Conservation (phyloP, 2,113 vertebrate genomes). For the Puma concolor region DNA sequence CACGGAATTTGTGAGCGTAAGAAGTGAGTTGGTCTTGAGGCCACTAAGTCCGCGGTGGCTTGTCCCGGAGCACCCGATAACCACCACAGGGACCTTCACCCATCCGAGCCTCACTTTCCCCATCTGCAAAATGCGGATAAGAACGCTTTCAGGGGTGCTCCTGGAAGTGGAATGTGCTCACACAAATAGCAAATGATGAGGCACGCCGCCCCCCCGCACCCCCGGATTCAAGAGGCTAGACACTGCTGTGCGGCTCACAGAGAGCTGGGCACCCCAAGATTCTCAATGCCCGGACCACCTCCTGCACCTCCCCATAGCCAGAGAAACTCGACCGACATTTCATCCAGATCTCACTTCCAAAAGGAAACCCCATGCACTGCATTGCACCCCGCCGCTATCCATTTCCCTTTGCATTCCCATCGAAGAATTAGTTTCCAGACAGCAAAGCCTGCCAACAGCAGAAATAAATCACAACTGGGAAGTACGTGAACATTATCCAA, state of each 20-base stretch:
- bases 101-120: neutral
- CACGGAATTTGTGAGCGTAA: neutral
- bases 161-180: neutral
- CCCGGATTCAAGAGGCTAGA: neutral
- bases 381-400: neutral
- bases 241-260: neutral
- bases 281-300: neutral
- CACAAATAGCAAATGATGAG: neutral
- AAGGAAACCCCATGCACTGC: neutral
- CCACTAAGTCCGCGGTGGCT: neutral
- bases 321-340: neutral
- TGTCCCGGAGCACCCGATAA: neutral
- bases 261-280: neutral
- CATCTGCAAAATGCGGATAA: neutral
- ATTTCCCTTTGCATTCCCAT: neutral
- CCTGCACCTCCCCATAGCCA: neutral
- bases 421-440: slow-evolving; percentile 74
- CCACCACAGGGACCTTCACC: neutral
- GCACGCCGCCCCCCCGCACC: neutral
- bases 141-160: neutral
- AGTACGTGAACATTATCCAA: slow-evolving; percentile 76
- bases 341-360: neutral
- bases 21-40: neutral
- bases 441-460: slow-evolving; percentile 60
- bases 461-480: slow-evolving; percentile 76